Percentiles rank a stretch among this genome's conserved stretches.
Conservation (phyloP, 2,888 invertebrate species). For the Ennomos fuscantarius region DNA sequence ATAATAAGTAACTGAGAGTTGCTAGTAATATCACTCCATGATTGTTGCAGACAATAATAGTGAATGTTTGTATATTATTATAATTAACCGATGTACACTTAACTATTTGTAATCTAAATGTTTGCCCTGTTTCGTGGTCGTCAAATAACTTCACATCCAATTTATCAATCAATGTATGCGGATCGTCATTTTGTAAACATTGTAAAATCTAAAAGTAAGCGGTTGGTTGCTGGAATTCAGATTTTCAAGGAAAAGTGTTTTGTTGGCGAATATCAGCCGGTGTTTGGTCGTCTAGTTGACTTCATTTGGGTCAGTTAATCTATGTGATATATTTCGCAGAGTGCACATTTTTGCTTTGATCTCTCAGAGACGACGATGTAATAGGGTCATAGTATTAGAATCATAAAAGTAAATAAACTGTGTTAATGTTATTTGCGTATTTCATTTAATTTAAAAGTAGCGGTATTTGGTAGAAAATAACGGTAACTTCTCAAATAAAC, state of each 20-base stretch:
- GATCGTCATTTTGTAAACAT: too few species aligned
- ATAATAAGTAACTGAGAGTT: conserved; percentile 32
- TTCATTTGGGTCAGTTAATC: too few species aligned
- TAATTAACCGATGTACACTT: conserved; percentile 42
- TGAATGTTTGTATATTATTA: conserved; percentile 45
- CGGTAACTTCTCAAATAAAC: too few species aligned
- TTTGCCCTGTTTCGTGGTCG: conserved; percentile 46
- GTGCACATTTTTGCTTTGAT: conserved; percentile 5
- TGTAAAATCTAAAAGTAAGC: too few species aligned
- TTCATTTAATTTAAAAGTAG: conserved; percentile 37
- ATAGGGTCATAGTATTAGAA: conserved; percentile 46
- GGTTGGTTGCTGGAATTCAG: too few species aligned
- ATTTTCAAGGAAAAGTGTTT: too few species aligned
- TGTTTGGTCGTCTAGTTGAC: too few species aligned
- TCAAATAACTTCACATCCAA: conserved; percentile 21
- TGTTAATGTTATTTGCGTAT: conserved; percentile 54
- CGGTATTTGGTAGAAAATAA: too few species aligned
- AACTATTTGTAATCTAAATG: conserved; percentile 33
- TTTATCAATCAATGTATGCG: too few species aligned
- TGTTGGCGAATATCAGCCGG: too few species aligned
- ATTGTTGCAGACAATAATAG: conserved; percentile 59
- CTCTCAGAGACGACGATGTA: conserved; percentile 37
- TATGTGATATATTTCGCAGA: background rate
- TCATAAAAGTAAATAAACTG: conserved; percentile 45
- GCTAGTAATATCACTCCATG: conserved; percentile 35